Evolutionary conservation across 2,888 invertebrate genomes (phyloP).

Genomic region (Drosophila formosana): DNA sequence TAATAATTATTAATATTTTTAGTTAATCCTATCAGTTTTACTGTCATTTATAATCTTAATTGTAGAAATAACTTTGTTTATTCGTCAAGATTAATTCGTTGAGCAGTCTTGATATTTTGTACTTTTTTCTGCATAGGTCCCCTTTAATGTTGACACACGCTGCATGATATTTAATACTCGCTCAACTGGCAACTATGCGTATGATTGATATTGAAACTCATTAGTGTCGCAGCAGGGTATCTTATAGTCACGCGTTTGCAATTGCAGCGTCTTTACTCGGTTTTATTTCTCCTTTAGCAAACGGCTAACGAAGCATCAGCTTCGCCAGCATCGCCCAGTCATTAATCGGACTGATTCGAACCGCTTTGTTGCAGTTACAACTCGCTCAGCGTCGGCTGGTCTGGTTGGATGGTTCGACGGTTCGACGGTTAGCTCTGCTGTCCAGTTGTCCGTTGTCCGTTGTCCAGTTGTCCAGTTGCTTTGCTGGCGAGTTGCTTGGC

Average conservation of each 20-base stretch:
- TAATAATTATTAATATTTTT: no score
- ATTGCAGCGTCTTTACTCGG: slow-evolving; percentile 3
- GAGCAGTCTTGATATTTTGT: no score
- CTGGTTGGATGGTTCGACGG: slow-evolving; percentile 40
- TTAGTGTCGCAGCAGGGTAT: background rate
- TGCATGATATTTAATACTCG: background rate
- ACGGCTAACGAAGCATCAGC: slow-evolving; percentile 35
- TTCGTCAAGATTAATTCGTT: no score
- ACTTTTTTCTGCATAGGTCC: no score
- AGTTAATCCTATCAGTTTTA: no score
- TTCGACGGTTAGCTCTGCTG: slow-evolving; percentile 17
- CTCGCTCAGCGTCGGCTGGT: slow-evolving; percentile 66
- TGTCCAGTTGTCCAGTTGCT: slow-evolving; percentile 15
- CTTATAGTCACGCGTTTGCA: background rate
- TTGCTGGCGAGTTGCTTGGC: slow-evolving; percentile 26
- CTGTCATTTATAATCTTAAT: no score
- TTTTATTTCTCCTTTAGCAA: slow-evolving; percentile 8
- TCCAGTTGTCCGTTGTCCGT: slow-evolving; percentile 2
- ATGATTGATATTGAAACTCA: background rate
- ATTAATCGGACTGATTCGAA: slow-evolving; percentile 50
- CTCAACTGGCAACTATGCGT: background rate
- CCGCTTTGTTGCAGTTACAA: slow-evolving; percentile 70
- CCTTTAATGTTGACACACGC: no score
- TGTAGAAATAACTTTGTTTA: no score
- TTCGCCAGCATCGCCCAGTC: slow-evolving; percentile 28